Evolutionary conservation across 2,113 vertebrate species (phyloP), one percentile per base, ranked within the genome.

Genomic region (Proteles cristata): DNA sequence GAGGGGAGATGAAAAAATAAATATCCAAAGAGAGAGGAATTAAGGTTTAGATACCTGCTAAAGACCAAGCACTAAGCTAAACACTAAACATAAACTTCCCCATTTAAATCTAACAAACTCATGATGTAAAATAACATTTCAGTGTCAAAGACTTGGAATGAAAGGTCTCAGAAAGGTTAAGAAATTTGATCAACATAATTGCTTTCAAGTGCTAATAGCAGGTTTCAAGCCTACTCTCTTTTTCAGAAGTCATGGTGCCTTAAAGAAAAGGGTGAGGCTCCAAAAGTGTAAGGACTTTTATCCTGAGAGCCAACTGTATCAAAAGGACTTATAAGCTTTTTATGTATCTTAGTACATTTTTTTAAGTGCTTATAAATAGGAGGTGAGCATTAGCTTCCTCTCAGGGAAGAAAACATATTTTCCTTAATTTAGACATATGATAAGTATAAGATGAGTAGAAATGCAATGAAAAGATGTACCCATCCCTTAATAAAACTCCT

Each of bases 21-120:
- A 84, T 61, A 92, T 61, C 88, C 65, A 86, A 95, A 73, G 50
- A 17, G 25, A 87, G 61, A 94, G 6, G n/a, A 88, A 97, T 88
- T 35, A 84, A 74, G 7, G 25, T 50, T 93, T 84, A 77, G 31
- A 96, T 53, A 11, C 5, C 61, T 66, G 25, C 33, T 76, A 61
- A 66, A 93, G 39, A n/a, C 21, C 87, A 91, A 97, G 28, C 31
- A 93, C 2, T 25, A 90, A 26, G 15, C 28, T 68, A 93, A 45
- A 31, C 61, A 76, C 31, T n/a, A 63, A n/a, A 88, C 31, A 43
- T 35, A 90, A 80, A 53, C 33, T 58, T 94, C 21, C 17, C 33
- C 33, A 76, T 45, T 93, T 77, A 92, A 86, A 74, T 80, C 63
- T 92, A 80, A 79, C 35, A 89, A 58, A 14, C 4, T 33, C 45